A percentile compares a stretch with the other conserved stretches of the same genome.
phyloP scores from a whole-genome alignment of 2,888 invertebrate genomes.

The Lumbricus terrestris region DNA sequence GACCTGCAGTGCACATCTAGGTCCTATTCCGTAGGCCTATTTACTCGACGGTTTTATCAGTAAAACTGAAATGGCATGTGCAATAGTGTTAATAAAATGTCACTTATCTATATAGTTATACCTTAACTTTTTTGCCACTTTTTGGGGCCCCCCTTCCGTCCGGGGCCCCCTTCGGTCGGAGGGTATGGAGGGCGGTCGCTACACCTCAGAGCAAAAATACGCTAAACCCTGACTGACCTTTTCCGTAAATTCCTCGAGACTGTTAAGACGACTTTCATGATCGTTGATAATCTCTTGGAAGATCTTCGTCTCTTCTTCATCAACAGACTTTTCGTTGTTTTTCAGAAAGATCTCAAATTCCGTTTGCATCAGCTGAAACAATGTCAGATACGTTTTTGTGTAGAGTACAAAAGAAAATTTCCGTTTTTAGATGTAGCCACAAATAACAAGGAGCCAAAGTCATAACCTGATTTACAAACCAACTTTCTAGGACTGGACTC shows the following conservation, averaged over 20 bases:
- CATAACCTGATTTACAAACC: not conserved
- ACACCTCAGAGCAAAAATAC: too few species aligned
- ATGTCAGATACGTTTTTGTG: not conserved
- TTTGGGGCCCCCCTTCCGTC: too few species aligned
- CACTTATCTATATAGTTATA: too few species aligned
- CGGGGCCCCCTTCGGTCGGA: too few species aligned
- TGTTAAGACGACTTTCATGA: not conserved
- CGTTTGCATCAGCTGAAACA: not conserved
- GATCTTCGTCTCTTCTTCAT: not conserved
- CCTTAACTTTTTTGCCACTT: too few species aligned
- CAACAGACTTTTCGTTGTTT: not conserved
- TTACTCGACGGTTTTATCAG: too few species aligned
- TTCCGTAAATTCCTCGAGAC: not conserved
- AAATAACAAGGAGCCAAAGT: not conserved
- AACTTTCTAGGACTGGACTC: not conserved
- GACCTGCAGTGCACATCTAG: too few species aligned
- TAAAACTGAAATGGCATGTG: too few species aligned
- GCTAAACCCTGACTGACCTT: not conserved
- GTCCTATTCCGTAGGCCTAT: too few species aligned
- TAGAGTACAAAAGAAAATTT: not conserved
- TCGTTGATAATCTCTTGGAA: not conserved
- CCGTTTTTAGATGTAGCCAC: not conserved
- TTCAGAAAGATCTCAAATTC: constrained; percentile 12
- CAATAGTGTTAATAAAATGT: too few species aligned
- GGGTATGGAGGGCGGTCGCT: too few species aligned